Percentiles rank a stretch among this genome's conserved stretches.
phyloP scores from a whole-genome alignment of 1,140 invertebrate genomes.

The Drosophila rhopaloa region DNA sequence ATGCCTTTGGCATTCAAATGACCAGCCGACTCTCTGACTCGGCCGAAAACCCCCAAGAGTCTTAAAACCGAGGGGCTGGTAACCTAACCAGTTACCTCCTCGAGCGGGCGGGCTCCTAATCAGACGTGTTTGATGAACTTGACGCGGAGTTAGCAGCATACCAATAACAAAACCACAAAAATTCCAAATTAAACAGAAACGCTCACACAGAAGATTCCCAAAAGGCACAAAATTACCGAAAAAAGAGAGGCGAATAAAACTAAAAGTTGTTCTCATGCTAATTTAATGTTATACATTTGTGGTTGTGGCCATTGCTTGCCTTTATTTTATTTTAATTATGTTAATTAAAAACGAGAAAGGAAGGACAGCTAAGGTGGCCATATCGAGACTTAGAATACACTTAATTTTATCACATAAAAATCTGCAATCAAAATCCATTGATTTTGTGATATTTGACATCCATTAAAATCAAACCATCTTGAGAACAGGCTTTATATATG shows the following conservation, averaged over 20 bases:
- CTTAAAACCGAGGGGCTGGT: conserved; percentile 10
- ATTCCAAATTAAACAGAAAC: conserved; percentile 27
- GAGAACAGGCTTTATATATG: not conserved
- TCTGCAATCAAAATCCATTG: not conserved
- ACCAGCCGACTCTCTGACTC: conserved; percentile 38
- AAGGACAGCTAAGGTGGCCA: conserved; percentile 32
- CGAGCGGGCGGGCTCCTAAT: conserved; percentile 28
- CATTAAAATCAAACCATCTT: conserved; percentile 13
- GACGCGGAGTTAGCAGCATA: conserved; percentile 61
- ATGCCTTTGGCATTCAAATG: conserved; percentile 83
- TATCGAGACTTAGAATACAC: conserved; percentile 25
- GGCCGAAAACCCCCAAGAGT: conserved; percentile 40
- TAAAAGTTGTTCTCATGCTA: conserved; percentile 79
- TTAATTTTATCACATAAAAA: conserved; percentile 8
- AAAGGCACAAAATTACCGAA: not conserved
- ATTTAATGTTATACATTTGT: conserved; percentile 51
- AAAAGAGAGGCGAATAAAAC: conserved; percentile 53
- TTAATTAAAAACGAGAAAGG: conserved; percentile 67
- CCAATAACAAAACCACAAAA: conserved; percentile 20
- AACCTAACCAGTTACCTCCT: conserved; percentile 30
- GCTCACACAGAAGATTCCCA: conserved; percentile 27
- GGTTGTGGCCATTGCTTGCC: conserved; percentile 58
- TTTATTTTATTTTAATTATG: conserved; percentile 77
- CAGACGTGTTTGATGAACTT: conserved; percentile 78
- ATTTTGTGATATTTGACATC: conserved; percentile 13